Conservation (phyloP, 1,140 invertebrate genomes). For the Pseudomyrmex pallidus region DNA sequence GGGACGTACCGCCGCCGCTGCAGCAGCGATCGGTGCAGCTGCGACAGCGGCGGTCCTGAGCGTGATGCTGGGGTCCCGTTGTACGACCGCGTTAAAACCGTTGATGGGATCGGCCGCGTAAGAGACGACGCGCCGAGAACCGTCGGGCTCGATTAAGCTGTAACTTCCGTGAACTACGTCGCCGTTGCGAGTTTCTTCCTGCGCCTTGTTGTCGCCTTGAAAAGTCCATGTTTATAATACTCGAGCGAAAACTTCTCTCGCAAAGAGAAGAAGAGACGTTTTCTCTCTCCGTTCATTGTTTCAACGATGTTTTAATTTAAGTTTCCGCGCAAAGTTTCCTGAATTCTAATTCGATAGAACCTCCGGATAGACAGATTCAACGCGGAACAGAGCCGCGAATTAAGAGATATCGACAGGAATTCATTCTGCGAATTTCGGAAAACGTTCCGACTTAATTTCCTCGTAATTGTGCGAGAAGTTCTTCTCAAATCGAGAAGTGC, state of each 20-base stretch:
- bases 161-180: constrained; percentile 85
- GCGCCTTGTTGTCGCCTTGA: constrained; percentile 83
- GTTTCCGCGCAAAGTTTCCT: constrained; percentile 2
- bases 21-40: constrained; percentile 37
- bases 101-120: constrained; percentile 85
- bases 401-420: constrained; percentile 41
- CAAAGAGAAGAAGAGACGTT: too few relatives aligned
- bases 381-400: constrained; percentile 28
- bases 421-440: constrained; percentile 20
- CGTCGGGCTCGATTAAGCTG: constrained; percentile 84
- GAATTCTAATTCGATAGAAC: constrained; percentile 46
- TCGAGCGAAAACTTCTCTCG: constrained; percentile 8
- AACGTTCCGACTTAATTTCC: constrained; percentile 28
- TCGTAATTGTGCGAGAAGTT: constrained; percentile 25
- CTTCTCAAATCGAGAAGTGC: not conserved
- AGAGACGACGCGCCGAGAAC: constrained; percentile 82
- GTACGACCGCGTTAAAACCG: constrained; percentile 85
- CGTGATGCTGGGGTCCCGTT: constrained; percentile 78
- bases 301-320: constrained; percentile 51
- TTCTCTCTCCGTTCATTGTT: constrained; percentile 17
- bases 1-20: constrained; percentile 41
- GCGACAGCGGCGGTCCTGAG: constrained; percentile 71
- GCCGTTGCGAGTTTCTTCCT: constrained; percentile 84
- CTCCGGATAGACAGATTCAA: constrained; percentile 5
- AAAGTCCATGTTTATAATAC: constrained; percentile 42